phyloP scores from a whole-genome alignment of 2,113 vertebrate species.

The Paratilapia polleni region DNA sequence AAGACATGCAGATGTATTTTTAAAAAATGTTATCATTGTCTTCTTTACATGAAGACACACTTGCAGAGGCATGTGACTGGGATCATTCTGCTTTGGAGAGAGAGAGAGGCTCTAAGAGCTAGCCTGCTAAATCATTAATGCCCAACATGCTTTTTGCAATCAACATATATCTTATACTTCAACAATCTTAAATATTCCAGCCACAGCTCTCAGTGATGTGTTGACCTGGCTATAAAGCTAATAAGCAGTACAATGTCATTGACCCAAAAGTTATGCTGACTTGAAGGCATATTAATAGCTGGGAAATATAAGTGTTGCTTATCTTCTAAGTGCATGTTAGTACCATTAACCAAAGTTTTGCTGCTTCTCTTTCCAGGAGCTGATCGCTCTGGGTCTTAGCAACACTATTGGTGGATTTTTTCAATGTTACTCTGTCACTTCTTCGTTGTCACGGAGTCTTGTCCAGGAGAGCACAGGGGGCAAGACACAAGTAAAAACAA shows the following conservation, averaged over 20 bases:
- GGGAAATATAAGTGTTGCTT: too few species aligned
- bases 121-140: conserved; percentile 55
- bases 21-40: background rate
- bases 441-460: conserved; percentile 91
- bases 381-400: conserved; percentile 89
- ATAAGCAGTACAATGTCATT: background rate
- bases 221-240: background rate
- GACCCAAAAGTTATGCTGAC: background rate
- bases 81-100: conserved; percentile 17
- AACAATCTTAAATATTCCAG: conserved; percentile 30
- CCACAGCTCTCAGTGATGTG: background rate
- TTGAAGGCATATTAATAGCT: background rate
- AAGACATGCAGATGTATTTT: background rate
- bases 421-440: conserved; percentile 90
- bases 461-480: conserved; percentile 92
- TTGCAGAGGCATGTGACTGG: conserved; percentile 33
- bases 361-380: conserved; percentile 80
- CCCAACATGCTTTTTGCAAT: conserved; percentile 36
- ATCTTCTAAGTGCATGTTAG: too few species aligned
- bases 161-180: too few species aligned
- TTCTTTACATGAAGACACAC: background rate
- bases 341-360: background rate
- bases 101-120: conserved; percentile 17
- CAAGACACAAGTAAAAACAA: conserved; percentile 87
- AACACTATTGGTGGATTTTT: conserved; percentile 90